phyloP scores from a whole-genome alignment of 1,140 invertebrate species.

The Bombus soroeensis region DNA sequence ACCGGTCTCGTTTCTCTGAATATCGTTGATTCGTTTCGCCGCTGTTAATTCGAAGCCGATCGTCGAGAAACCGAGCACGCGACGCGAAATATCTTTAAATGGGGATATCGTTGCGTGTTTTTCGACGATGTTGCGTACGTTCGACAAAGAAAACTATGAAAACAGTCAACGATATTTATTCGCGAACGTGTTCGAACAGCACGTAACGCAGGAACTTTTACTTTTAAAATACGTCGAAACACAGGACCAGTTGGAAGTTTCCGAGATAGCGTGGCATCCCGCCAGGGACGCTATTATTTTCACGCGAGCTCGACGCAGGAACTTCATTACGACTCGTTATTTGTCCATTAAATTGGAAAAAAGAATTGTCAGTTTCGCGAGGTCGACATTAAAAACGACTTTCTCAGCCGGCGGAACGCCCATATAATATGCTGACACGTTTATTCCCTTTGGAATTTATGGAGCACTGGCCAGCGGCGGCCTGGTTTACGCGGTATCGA shows the following conservation, averaged over 20 bases:
- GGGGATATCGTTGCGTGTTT: not conserved
- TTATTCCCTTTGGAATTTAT: conserved; percentile 55
- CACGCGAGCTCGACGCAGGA: not conserved
- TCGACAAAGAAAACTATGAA: too few relatives aligned
- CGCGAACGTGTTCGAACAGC: not conserved
- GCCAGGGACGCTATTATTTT: conserved; percentile 22
- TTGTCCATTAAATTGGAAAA: conserved; percentile 37
- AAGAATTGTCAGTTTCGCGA: conserved; percentile 30
- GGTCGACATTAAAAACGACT: conserved; percentile 6
- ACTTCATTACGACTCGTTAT: conserved; percentile 40
- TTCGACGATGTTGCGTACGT: not conserved
- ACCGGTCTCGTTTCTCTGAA: not conserved
- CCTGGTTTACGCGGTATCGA: conserved; percentile 42
- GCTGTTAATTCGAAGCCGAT: not conserved
- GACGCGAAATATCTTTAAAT: not conserved
- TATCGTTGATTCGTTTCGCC: not conserved
- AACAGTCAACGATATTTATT: not conserved
- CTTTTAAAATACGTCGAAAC: not conserved
- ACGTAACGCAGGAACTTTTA: not conserved
- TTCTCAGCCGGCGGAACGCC: not conserved
- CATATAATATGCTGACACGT: conserved; percentile 38
- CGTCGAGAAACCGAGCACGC: not conserved
- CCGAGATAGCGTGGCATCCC: not conserved
- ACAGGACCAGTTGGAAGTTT: not conserved
- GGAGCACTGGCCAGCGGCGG: not conserved